Base-by-base conservation (phyloP, 2,113 vertebrate species). In the Noturus placidus region DNA sequence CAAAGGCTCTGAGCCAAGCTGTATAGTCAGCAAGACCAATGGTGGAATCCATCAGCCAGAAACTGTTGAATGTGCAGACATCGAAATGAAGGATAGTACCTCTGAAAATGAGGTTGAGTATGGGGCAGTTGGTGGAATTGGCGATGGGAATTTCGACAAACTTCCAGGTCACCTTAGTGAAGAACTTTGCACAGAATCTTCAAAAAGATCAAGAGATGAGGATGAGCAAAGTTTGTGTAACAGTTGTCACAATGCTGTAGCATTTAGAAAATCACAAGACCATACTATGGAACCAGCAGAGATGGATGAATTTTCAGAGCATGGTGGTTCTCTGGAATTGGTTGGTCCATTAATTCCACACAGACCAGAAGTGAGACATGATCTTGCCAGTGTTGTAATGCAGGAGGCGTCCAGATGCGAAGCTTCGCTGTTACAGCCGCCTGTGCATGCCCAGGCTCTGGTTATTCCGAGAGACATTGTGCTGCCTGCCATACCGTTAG, bases 171-270 rank as follows among this genome's bases (percentile, higher is more conserved):
- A 8, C 2, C 56, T 35, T 67, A 42, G 14, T 20, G 69, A 78
- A 30, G 65, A 74, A 35, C 19, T 27, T 84, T 61, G 80, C 84
- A 65, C 82, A 15, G 85, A 89, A 59, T n/a, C 50, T 76, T 63
- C 89, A 82, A 27, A 22, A 35, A 82, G 42, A 17, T 25, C 72
- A 56, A 69, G 14, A 25, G 84, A 85, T 15, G 27, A 17, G 11
- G 82, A 89, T 59, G 90, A 96, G 88, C 95, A 95, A 78, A 95
- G 95, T 91, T 92, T 97, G 89, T 97, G 94, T 93, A 96, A 96
- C 88, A 96, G 95, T 74, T 96, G 96, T 92, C 91, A 96, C 92
- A 93, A 93, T 92, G 94, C 94, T 91, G 92, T 91, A 84, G 87
- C 91, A 33, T 87, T 87, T 91, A 79, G 91, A 70, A 85, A 86